Evolutionary conservation across 2,888 invertebrate genomes (phyloP).

Genomic region (Sesia apiformis): DNA sequence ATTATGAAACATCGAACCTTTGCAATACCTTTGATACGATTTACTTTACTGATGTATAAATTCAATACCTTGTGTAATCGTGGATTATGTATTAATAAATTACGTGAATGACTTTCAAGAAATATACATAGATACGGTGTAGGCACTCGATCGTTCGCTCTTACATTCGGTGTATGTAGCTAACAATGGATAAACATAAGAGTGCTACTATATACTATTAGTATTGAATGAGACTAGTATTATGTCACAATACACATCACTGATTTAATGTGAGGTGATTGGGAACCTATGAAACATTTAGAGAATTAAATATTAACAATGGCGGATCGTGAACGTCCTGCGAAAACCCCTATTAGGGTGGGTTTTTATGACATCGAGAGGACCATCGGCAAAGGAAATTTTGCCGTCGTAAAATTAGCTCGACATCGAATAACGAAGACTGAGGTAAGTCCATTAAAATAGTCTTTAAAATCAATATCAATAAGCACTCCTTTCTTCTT

Average conservation of each 20-base stretch:
- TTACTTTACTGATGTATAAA: conserved; percentile 11
- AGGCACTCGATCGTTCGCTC: conserved; percentile 12
- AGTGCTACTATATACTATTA: conserved; percentile 24
- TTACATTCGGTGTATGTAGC: conserved; percentile 10
- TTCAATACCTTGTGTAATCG: conserved; percentile 9
- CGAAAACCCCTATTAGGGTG: conserved; percentile 86
- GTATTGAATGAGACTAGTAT: conserved; percentile 16
- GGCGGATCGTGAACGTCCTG: conserved; percentile 74
- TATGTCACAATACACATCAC: conserved; percentile 6
- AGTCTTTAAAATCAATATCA: too few relatives aligned
- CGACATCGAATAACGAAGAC: conserved; percentile 98
- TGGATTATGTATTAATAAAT: conserved; percentile 7
- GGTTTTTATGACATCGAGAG: conserved; percentile 98
- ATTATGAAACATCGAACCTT: conserved; percentile 14
- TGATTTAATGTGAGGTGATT: conserved; percentile 12
- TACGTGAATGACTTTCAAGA: conserved; percentile 16
- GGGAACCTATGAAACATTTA: conserved; percentile 20
- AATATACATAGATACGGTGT: conserved; percentile 12
- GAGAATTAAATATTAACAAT: conserved; percentile 47
- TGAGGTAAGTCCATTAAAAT: conserved; percentile 81
- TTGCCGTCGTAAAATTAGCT: conserved; percentile 98
- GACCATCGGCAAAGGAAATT: conserved; percentile 99
- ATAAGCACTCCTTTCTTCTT: too few relatives aligned
- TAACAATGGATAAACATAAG: conserved; percentile 30
- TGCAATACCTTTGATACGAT: conserved; percentile 46